These are phyloP conservation scores for Mercenaria mercenaria DNA, from an alignment of 1,140 invertebrate genomes.

Conservation along the genomic window DNA sequence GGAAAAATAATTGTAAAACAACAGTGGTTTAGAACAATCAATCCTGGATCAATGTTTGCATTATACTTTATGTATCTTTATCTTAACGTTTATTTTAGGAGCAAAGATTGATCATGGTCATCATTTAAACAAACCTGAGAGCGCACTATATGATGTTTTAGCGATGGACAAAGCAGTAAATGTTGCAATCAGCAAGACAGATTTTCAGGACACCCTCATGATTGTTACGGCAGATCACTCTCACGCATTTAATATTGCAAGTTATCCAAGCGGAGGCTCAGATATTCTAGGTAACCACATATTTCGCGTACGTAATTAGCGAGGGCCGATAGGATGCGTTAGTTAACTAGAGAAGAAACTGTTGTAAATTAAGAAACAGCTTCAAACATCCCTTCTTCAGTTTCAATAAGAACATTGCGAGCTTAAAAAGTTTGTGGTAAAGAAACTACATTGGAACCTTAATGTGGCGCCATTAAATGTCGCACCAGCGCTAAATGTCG, in stretches of 20 bases:
- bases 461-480: too few species aligned
- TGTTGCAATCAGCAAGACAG: slow-evolving; percentile 88
- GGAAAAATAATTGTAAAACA: too few species aligned
- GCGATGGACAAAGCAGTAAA: slow-evolving; percentile 91
- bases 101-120: slow-evolving; percentile 94
- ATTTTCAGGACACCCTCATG: slow-evolving; percentile 91
- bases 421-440: neutral
- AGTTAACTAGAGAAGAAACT: neutral
- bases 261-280: slow-evolving; percentile 80
- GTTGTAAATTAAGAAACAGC: neutral
- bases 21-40: too few species aligned
- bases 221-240: slow-evolving; percentile 96
- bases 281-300: slow-evolving; percentile 85
- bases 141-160: slow-evolving; percentile 92
- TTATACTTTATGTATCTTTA: too few species aligned
- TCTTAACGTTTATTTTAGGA: too few species aligned
- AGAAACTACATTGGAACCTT: too few species aligned
- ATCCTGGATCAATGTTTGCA: too few species aligned
- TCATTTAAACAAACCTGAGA: slow-evolving; percentile 92
- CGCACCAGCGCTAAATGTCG: too few species aligned
- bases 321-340: neutral
- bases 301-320: neutral
- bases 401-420: neutral
- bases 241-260: slow-evolving; percentile 84
- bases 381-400: neutral